Evolutionary conservation across 2,797 vertebrate species (phyloP).

Genomic region (Aeoliscus strigatus): DNA sequence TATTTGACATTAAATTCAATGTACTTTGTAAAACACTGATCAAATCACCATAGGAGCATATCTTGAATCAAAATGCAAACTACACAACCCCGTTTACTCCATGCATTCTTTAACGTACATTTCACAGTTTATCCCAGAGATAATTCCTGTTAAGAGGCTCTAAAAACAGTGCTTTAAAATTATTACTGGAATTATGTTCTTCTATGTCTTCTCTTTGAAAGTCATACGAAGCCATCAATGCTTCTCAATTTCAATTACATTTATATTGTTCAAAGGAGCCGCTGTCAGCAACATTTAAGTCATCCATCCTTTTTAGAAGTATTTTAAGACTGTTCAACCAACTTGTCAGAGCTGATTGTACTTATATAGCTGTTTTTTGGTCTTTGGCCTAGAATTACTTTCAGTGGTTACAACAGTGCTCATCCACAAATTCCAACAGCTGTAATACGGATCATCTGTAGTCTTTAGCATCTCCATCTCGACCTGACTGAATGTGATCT

Average conservation of each 20-base stretch:
- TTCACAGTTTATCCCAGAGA: no score
- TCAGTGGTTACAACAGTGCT: neutral
- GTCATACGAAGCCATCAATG: slow-evolving; percentile 6
- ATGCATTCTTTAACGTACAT: no score
- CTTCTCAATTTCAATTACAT: slow-evolving; percentile 15
- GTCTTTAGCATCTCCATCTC: slow-evolving; percentile 9
- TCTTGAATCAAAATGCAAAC: slow-evolving; percentile 8
- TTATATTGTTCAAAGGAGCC: slow-evolving; percentile 16
- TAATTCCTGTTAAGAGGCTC: no score
- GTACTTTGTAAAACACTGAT: slow-evolving; percentile 14
- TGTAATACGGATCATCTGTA: slow-evolving; percentile 5
- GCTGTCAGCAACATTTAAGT: slow-evolving; percentile 12
- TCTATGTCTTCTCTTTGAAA: slow-evolving; percentile 2
- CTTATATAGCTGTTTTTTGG: neutral
- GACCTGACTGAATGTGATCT: slow-evolving; percentile 47
- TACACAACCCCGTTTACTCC: neutral
- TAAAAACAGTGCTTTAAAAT: no score
- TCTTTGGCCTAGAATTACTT: neutral
- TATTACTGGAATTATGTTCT: no score
- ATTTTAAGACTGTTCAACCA: no score
- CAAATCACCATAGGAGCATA: slow-evolving; percentile 9
- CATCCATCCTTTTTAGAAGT: slow-evolving; percentile 29
- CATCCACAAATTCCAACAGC: neutral
- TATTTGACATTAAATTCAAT: slow-evolving; percentile 4
- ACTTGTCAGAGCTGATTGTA: neutral